Percentiles rank a stretch among this genome's conserved stretches.
Evolutionary conservation across 2,888 invertebrate genomes (phyloP).

Genomic region (Nephrotoma appendiculata): DNA sequence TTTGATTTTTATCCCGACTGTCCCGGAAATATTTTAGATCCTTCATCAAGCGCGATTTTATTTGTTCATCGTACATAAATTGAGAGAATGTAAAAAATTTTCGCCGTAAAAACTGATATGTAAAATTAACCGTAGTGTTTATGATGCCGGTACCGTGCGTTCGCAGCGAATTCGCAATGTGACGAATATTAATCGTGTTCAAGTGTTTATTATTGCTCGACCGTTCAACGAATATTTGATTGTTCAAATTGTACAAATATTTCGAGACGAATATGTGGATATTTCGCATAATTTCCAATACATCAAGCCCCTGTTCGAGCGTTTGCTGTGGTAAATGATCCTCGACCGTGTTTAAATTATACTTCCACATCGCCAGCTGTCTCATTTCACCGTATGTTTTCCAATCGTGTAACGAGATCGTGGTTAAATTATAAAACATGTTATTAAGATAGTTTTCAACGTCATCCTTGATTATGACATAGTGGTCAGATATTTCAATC

Average conservation of each 20-base stretch:
- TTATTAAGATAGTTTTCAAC: slow-evolving; percentile 86
- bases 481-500: slow-evolving; percentile 38
- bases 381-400: slow-evolving; percentile 95
- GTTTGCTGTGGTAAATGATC: slow-evolving; percentile 93
- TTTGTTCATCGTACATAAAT: slow-evolving; percentile 95
- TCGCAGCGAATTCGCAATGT: slow-evolving; percentile 91
- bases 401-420: slow-evolving; percentile 95
- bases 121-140: slow-evolving; percentile 86
- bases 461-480: slow-evolving; percentile 43
- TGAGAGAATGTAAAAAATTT: slow-evolving; percentile 92
- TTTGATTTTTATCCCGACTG: slow-evolving; percentile 40
- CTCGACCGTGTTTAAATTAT: slow-evolving; percentile 67
- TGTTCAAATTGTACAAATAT: slow-evolving; percentile 90
- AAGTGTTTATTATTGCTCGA: slow-evolving; percentile 84
- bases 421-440: slow-evolving; percentile 94
- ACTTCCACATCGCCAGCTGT: slow-evolving; percentile 73
- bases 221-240: slow-evolving; percentile 89
- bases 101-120: slow-evolving; percentile 84
- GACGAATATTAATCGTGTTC: slow-evolving; percentile 87
- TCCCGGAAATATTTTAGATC: slow-evolving; percentile 75
- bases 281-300: slow-evolving; percentile 92
- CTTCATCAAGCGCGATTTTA: slow-evolving; percentile 84
- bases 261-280: slow-evolving; percentile 88
- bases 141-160: slow-evolving; percentile 95
- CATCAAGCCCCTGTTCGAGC: slow-evolving; percentile 91